Evolutionary conservation across 1,140 invertebrate genomes (phyloP), one percentile per base, ranked within the genome.

Genomic region (Hylaeus anthracinus): DNA sequence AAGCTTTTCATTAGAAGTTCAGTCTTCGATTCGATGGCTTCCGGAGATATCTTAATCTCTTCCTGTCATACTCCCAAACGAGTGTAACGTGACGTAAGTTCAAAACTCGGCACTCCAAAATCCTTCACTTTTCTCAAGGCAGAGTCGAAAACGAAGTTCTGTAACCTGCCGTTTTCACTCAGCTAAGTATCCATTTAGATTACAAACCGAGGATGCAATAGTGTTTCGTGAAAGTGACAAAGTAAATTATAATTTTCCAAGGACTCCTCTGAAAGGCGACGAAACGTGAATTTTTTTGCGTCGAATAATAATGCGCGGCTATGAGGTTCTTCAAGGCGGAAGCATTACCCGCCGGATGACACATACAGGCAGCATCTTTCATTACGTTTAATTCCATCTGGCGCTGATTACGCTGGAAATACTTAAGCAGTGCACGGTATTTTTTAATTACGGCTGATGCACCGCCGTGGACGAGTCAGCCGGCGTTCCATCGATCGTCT

Each of bases 401-500:
- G 82, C 84, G 83, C 79, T 87, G 90, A 91, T 91, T 90, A 90
- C 87, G 85, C 55, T 72, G 78, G 84, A 89, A 90, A 91, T 90
- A 90, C 86, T 90, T 89, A 87, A 91, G 88, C 86, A 85, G 84
- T 66, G 85, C 83, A 82, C 82, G 89, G 90, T 88, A 91, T 89
- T 91, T 91, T 88, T 91, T 91, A 90, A 90, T 91, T 91, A 91
- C 87, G 85, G 88, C 87, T 91, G 90, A 91, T 91, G 87, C 88
- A 90, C 85, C 84, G 86, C 48, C 12, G 64, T 12, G 15, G 56
- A 51, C 15, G 53, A 65, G 71, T 39, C 64, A 43, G 71, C 72
- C 64, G 64, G 64, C 72, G 56, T 80, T 61, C 51, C 64, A 74
- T 80, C 64, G 79, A 74, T 80, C 79, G 72, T 5, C 10, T 45